Percentiles rank a stretch among this genome's conserved stretches.
These are phyloP conservation scores for Theretra japonica DNA, from an alignment of 2,888 invertebrate genomes.

Conservation along the genomic window DNA sequence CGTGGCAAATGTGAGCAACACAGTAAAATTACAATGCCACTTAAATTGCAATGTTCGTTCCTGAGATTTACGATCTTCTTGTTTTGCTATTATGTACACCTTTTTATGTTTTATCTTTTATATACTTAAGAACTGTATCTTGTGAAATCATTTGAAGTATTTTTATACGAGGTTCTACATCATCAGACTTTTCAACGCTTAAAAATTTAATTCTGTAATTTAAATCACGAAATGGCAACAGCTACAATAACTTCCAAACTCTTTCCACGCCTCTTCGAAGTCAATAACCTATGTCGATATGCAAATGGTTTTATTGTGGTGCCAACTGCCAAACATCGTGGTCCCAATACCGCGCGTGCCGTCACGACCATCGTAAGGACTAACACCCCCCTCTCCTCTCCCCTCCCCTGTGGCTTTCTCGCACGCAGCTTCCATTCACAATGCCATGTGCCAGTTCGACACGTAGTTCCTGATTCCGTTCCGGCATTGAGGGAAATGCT, in stretches of 20 bases:
- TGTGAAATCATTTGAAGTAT: too few species aligned
- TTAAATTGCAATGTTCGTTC: background rate
- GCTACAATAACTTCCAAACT: background rate
- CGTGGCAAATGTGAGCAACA: constrained; percentile 6
- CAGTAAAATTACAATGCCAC: constrained; percentile 12
- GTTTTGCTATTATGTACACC: background rate
- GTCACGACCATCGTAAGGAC: constrained; percentile 57
- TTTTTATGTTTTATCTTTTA: background rate
- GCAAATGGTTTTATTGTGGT: constrained; percentile 25
- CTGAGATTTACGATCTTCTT: background rate
- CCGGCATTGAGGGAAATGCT: constrained; percentile 12
- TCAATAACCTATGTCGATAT: constrained; percentile 25
- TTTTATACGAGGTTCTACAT: too few species aligned
- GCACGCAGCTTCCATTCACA: constrained; percentile 67
- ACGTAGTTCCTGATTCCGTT: constrained; percentile 30
- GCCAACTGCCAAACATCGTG: constrained; percentile 30
- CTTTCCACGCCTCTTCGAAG: background rate
- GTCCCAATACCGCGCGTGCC: constrained; percentile 47
- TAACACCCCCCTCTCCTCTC: constrained; percentile 36
- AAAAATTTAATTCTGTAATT: background rate
- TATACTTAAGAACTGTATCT: too few species aligned
- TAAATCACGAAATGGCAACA: background rate
- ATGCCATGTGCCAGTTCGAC: constrained; percentile 42
- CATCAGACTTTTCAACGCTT: too few species aligned
- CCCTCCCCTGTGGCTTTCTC: constrained; percentile 48